Percentiles rank a stretch among this genome's conserved stretches.
These are phyloP conservation scores for Coptodon rendalli DNA, from an alignment of 2,113 vertebrate species.

Conservation along the genomic window DNA sequence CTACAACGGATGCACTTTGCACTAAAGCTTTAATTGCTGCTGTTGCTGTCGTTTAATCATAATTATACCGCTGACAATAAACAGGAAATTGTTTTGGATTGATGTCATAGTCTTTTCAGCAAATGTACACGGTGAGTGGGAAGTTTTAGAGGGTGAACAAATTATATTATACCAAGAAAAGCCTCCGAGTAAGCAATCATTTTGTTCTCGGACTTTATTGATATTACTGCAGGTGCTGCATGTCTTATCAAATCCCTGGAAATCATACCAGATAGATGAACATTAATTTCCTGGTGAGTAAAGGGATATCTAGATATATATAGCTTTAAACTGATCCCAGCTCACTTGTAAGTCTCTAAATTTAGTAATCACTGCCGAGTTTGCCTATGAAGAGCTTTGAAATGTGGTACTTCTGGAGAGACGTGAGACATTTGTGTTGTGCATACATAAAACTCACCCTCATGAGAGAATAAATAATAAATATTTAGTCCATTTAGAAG, in stretches of 20 bases:
- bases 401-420: background rate
- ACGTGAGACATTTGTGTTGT: background rate
- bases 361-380: fast-evolving
- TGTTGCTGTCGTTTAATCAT: background rate
- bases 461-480: background rate
- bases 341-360: background rate
- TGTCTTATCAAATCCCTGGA: background rate
- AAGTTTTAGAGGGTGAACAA: background rate
- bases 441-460: background rate
- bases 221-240: background rate
- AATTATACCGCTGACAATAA: background rate
- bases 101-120: background rate
- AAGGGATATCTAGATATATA: background rate
- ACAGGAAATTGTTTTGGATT: background rate
- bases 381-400: background rate
- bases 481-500: background rate
- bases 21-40: background rate
- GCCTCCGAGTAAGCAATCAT: background rate
- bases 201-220: background rate
- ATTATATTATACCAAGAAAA: background rate
- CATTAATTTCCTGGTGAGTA: background rate
- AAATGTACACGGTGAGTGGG: background rate
- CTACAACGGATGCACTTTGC: background rate
- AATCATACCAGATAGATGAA: background rate
- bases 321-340: background rate